Evolutionary conservation across 2,113 vertebrate species (phyloP), one percentile per base, ranked within the genome.

Genomic region (Malurus alboscapulatus): DNA sequence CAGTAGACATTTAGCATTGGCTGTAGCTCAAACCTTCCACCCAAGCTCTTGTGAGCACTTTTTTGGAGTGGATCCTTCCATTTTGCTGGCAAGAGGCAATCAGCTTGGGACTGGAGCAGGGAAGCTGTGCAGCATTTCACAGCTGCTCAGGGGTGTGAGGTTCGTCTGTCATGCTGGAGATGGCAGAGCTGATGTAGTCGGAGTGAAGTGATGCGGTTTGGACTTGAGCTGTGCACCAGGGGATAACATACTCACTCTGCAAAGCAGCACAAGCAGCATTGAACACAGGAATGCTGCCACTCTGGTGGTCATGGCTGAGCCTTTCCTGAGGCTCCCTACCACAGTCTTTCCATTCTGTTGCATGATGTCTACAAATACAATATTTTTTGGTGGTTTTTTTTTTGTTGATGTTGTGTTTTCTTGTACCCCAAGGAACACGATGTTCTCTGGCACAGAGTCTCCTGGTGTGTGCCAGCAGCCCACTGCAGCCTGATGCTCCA

Each of bases 101-200:
- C 19, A 32, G 25, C 17, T 16, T 4, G 1, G 12, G 42, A 21
- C 16, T 4, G 4, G 26, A 55, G 42, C 2, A 3, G 36, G 19
- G 9, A 32, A 55, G 54, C 51, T 71, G 24, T 48, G 48, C n/a
- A 84, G 14, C 26, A 30, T 53, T 38, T 9, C 4, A 5, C 2
- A 1, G 32, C 30, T 22, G 32, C 40, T 63, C 14, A 8, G 20
- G 8, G 11, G 3, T 0, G 0, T n/a, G 45, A 27, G 73, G 14
- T 65, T 78, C 47, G 17, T 29, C 32, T 79, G 25, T 67, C 30
- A 10, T 1, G 6, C 32, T 58, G 7, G 7, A 21, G 29, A 67
- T 4, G 0, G n/a, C 50, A 73, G 50, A 68, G 30, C 3, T 1
- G 20, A 53, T 47, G 10, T 45, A 42, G 26, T 11, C 24, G 1